phyloP scores from a whole-genome alignment of 2,888 invertebrate genomes.

The Hymenopus coronatus region DNA sequence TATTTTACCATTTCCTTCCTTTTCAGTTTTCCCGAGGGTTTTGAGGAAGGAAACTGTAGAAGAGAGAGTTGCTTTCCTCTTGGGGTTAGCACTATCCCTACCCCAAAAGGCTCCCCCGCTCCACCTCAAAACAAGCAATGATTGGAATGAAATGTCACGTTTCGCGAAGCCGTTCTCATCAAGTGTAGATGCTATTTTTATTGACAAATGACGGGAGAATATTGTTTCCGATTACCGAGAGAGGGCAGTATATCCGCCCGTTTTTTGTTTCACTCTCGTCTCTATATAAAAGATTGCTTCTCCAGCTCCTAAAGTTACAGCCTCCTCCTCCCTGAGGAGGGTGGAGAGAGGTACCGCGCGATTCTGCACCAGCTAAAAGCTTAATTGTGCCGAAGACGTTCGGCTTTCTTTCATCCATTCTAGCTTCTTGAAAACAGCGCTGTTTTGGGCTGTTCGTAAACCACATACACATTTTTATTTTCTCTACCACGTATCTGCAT shows the following conservation, averaged over 20 bases:
- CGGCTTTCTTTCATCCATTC: background rate
- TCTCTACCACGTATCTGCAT: no score
- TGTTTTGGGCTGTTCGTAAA: no score
- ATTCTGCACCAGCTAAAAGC: background rate
- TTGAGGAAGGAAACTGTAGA: background rate
- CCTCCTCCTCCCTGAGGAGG: background rate
- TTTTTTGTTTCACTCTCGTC: background rate
- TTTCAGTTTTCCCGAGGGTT: background rate
- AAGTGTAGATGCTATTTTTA: background rate
- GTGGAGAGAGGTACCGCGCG: no score
- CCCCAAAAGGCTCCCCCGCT: no score
- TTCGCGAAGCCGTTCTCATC: background rate
- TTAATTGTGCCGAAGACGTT: background rate
- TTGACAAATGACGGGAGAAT: background rate
- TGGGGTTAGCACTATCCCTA: background rate
- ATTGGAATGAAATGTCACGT: slow-evolving; percentile 1
- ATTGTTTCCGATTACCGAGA: background rate
- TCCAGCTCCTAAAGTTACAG: background rate
- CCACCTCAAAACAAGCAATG: background rate
- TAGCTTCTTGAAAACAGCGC: no score
- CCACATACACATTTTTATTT: no score
- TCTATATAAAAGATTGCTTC: background rate
- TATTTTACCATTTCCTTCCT: background rate
- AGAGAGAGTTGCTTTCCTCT: background rate
- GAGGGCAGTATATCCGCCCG: background rate